Conservation (phyloP, 2,797 vertebrate species). For the Enteromius anoplus region DNA sequence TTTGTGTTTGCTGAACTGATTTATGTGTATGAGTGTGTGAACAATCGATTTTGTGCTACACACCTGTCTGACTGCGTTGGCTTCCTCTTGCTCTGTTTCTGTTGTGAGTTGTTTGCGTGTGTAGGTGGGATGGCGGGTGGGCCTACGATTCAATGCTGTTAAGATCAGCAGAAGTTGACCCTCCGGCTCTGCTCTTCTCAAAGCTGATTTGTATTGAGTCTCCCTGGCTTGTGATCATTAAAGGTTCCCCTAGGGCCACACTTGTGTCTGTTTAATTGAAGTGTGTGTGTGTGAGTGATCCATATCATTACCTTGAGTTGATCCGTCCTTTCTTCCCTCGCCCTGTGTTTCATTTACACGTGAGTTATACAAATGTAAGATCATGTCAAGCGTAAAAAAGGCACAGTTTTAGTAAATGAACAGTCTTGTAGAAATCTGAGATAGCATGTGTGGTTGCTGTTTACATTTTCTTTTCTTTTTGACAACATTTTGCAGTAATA, state of each 20-base stretch:
- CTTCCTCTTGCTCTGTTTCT: neutral
- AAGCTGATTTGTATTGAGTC: conserved; percentile 73
- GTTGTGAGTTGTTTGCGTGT: conserved; percentile 17
- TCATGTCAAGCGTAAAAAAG: conserved; percentile 22
- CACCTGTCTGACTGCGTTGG: conserved; percentile 22
- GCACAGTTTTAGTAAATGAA: neutral
- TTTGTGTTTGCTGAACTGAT: neutral
- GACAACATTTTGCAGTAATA: neutral
- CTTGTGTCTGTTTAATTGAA: conserved; percentile 72
- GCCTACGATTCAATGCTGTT: conserved; percentile 45
- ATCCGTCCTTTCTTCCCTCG: conserved; percentile 36
- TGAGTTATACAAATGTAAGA: conserved; percentile 32
- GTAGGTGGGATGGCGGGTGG: conserved; percentile 28
- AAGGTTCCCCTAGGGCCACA: conserved; percentile 67
- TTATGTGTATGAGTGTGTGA: neutral
- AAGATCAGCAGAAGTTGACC: conserved; percentile 64
- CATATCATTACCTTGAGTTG: conserved; percentile 53
- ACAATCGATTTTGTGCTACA: conserved; percentile 10
- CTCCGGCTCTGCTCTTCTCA: conserved; percentile 67
- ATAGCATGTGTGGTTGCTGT: neutral
- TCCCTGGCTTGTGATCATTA: conserved; percentile 71
- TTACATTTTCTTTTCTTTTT: neutral
- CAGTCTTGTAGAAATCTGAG: neutral
- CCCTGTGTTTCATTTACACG: conserved; percentile 28
- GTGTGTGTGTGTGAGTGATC: conserved; percentile 52